phyloP scores from a whole-genome alignment of 2,888 invertebrate genomes.

The Drosophila neonasuta region DNA sequence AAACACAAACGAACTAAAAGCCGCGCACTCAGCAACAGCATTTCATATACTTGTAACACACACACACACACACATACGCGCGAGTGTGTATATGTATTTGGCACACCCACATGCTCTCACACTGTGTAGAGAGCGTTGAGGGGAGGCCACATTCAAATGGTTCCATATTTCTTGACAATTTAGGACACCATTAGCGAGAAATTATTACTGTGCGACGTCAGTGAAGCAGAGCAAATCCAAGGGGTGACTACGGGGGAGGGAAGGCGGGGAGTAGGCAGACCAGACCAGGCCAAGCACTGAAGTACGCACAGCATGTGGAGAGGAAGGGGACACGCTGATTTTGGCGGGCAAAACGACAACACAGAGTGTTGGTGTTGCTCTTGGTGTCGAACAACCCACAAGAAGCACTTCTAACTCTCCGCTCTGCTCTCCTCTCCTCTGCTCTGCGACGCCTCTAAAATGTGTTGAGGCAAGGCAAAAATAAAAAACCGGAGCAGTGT shows the following conservation, averaged over 20 bases:
- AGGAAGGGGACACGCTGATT: conserved; percentile 23
- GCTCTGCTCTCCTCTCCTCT: conserved; percentile 2
- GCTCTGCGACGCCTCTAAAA: conserved; percentile 45
- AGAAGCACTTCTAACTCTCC: neutral
- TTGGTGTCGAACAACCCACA: conserved; percentile 41
- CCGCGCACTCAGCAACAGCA: conserved; percentile 69
- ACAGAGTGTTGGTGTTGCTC: neutral
- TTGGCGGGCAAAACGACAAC: conserved; percentile 63
- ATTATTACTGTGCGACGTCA: conserved; percentile 69
- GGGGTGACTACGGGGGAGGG: neutral
- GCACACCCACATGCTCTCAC: conserved; percentile 58
- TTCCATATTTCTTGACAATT: conserved; percentile 78
- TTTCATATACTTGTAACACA: conserved; percentile 35
- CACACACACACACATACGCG: conserved; percentile 16
- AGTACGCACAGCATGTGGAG: conserved; percentile 28
- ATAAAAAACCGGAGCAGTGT: conserved; percentile 13
- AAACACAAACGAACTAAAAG: conserved; percentile 77
- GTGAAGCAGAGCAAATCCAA: conserved; percentile 25
- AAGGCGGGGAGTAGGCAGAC: neutral
- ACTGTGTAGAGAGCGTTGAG: conserved; percentile 8
- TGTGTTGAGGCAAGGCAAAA: conserved; percentile 22
- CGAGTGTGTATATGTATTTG: conserved; percentile 24
- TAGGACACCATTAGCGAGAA: conserved; percentile 79
- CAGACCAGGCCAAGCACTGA: conserved; percentile 30
- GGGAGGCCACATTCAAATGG: conserved; percentile 70